A percentile compares a stretch with the other conserved stretches of the same genome.
Evolutionary conservation across 2,797 vertebrate species (phyloP).

Genomic region (Micromesistius poutassou): DNA sequence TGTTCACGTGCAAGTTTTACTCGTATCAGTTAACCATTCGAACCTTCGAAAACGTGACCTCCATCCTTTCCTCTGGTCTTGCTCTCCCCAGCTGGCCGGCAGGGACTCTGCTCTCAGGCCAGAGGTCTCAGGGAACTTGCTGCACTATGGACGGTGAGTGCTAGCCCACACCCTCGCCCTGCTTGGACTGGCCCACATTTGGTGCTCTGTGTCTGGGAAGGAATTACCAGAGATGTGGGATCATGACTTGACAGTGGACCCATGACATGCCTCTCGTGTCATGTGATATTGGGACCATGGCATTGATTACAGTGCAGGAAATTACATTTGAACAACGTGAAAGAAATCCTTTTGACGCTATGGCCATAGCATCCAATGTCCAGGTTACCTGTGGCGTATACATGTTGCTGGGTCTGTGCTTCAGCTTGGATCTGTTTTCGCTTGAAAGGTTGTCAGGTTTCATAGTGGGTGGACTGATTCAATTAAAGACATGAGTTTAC

Average conservation of each 20-base stretch:
- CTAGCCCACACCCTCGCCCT: not conserved
- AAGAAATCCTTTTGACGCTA: not conserved
- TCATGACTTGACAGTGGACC: not conserved
- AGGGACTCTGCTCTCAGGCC: constrained; percentile 93
- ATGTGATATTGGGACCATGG: not conserved
- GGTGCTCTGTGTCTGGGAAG: not conserved
- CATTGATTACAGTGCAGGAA: not conserved
- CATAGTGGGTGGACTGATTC: not conserved
- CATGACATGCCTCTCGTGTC: not conserved
- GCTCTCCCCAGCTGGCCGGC: constrained; percentile 81
- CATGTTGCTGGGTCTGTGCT: not conserved
- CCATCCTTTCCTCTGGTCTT: not conserved
- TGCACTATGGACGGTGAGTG: constrained; percentile 94
- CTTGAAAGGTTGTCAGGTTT: not conserved
- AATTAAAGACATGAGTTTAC: too few species aligned
- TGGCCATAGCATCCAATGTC: not conserved
- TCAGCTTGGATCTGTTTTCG: not conserved
- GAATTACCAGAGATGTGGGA: not conserved
- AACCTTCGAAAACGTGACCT: not conserved
- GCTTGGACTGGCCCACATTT: not conserved
- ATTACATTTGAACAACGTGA: not conserved
- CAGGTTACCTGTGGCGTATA: not conserved
- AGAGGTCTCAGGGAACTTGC: constrained; percentile 91
- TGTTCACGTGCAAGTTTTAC: not conserved
- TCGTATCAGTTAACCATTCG: not conserved